Percentiles rank a stretch among this genome's conserved stretches.
These are phyloP conservation scores for Liodrosophila aerea DNA, from an alignment of 2,888 invertebrate species.

Conservation along the genomic window DNA sequence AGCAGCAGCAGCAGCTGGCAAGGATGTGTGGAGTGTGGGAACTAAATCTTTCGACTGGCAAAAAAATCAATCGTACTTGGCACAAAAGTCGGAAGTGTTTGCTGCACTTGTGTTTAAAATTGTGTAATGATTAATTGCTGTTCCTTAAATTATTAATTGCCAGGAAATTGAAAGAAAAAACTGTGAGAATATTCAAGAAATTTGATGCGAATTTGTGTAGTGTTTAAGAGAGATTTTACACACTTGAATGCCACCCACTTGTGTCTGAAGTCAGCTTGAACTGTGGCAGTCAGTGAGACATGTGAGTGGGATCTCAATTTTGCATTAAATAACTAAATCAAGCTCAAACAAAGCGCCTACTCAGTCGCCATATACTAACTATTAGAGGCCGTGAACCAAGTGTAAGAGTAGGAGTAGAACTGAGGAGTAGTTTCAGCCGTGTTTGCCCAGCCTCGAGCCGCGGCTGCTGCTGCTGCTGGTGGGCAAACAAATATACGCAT, in stretches of 20 bases:
- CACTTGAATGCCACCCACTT: too few relatives aligned
- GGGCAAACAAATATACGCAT: constrained; percentile 61
- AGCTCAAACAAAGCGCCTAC: constrained; percentile 51
- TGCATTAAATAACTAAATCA: constrained; percentile 75
- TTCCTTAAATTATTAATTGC: constrained; percentile 12
- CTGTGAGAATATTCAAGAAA: constrained; percentile 2
- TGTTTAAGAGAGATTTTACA: too few relatives aligned
- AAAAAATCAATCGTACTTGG: constrained; percentile 73
- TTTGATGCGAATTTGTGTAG: background rate
- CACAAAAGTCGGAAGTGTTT: constrained; percentile 52
- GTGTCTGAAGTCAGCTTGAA: too few relatives aligned
- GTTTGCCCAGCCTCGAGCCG: constrained; percentile 42
- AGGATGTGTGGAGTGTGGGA: constrained; percentile 52
- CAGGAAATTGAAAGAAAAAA: constrained; percentile 15
- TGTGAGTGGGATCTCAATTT: constrained; percentile 55
- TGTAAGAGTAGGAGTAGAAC: background rate
- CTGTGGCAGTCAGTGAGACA: constrained; percentile 22
- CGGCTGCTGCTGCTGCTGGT: constrained; percentile 29
- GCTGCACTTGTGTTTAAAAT: constrained; percentile 48
- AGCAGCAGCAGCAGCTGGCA: constrained; percentile 47
- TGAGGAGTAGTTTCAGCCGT: constrained; percentile 27
- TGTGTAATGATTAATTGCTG: constrained; percentile 53
- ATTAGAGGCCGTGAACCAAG: constrained; percentile 2
- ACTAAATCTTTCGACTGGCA: constrained; percentile 47
- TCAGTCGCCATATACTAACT: constrained; percentile 6